These are phyloP conservation scores for Phthorimaea operculella DNA, from an alignment of 1,140 invertebrate species.

Conservation along the genomic window DNA sequence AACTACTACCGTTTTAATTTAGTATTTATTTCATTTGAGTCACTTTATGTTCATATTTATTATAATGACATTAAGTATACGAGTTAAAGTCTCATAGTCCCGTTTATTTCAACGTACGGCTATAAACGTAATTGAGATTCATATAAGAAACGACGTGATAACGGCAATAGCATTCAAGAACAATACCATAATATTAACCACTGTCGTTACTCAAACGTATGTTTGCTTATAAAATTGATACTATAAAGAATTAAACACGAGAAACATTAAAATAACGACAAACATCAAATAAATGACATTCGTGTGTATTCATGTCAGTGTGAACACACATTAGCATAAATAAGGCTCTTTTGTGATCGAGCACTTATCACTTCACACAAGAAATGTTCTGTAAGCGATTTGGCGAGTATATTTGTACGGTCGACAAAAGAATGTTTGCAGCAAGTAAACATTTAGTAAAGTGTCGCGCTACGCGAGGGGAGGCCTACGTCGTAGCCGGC, in stretches of 20 bases:
- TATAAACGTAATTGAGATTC: slow-evolving; percentile 2
- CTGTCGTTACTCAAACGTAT: not conserved
- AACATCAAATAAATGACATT: slow-evolving; percentile 31
- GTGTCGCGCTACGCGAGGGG: slow-evolving; percentile 20
- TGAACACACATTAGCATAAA: slow-evolving; percentile 29
- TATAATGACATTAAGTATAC: too few relatives aligned
- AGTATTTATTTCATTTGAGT: too few relatives aligned
- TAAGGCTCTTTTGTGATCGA: slow-evolving; percentile 21
- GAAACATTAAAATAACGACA: slow-evolving; percentile 27
- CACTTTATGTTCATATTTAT: too few relatives aligned
- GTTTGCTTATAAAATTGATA: slow-evolving; percentile 15
- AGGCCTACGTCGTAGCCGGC: slow-evolving; percentile 30
- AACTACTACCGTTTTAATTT: too few relatives aligned
- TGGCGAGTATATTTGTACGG: not conserved
- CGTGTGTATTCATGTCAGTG: slow-evolving; percentile 25
- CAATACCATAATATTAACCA: slow-evolving; percentile 5
- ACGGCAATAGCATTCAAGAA: slow-evolving; percentile 1
- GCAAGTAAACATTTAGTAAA: slow-evolving; percentile 34
- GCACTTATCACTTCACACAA: slow-evolving; percentile 5
- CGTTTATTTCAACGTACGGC: too few relatives aligned
- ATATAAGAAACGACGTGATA: slow-evolving; percentile 4
- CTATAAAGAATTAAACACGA: slow-evolving; percentile 18
- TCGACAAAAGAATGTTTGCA: not conserved
- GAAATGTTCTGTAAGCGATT: not conserved
- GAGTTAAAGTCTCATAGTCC: too few relatives aligned